Conservation (phyloP, 2,888 invertebrate genomes). For the Carcina quercana region DNA sequence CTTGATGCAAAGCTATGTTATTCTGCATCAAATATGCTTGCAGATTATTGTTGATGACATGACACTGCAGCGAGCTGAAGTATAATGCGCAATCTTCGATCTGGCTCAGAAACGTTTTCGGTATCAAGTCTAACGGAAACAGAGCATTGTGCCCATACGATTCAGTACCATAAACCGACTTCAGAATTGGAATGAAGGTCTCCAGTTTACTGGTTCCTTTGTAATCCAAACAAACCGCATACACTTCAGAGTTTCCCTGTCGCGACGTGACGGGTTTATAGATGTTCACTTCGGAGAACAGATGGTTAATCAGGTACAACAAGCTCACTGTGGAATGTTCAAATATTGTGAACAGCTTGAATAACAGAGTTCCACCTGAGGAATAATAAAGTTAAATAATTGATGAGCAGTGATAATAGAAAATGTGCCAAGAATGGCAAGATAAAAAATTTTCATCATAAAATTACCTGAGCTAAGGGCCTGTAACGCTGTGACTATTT, state of each 20-base stretch:
- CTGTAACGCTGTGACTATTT: conserved; percentile 84
- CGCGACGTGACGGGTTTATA: conserved; percentile 96
- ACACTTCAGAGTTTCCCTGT: conserved; percentile 95
- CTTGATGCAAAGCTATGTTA: conserved; percentile 44
- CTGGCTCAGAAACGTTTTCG: conserved; percentile 77
- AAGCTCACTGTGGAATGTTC: conserved; percentile 87
- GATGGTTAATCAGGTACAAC: conserved; percentile 84
- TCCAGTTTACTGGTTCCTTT: conserved; percentile 56
- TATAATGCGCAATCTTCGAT: conserved; percentile 77
- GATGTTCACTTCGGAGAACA: conserved; percentile 82
- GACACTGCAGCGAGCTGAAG: conserved; percentile 80
- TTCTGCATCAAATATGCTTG: conserved; percentile 72
- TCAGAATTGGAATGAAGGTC: conserved; percentile 56
- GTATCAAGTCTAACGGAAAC: conserved; percentile 76
- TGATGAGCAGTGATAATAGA: too few species aligned
- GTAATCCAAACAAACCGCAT: conserved; percentile 83
- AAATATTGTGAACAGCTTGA: conserved; percentile 94
- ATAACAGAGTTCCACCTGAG: conserved; percentile 83
- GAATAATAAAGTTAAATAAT: conserved; percentile 11
- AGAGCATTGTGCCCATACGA: conserved; percentile 56
- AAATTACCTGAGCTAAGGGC: conserved; percentile 74
- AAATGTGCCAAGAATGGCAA: too few species aligned
- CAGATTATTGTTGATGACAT: conserved; percentile 80
- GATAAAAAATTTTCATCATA: too few species aligned
- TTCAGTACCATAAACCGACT: conserved; percentile 56